phyloP scores from a whole-genome alignment of 2,888 invertebrate genomes.

The Troides aeacus region DNA sequence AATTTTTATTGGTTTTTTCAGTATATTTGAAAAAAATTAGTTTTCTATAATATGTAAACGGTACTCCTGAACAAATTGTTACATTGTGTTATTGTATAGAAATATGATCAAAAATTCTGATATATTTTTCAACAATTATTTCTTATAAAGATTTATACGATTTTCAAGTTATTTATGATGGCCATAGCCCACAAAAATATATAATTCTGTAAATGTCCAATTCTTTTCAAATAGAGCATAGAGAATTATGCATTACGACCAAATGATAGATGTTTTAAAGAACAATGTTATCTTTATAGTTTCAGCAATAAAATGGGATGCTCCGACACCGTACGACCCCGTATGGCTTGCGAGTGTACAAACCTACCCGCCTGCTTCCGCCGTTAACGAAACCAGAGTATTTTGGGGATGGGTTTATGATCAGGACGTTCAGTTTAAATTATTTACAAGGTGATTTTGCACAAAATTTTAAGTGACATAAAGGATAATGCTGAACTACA shows the following conservation, averaged over 20 bases:
- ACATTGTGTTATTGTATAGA: too few species aligned
- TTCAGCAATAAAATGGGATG: constrained; percentile 64
- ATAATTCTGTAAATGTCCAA: too few species aligned
- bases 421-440: constrained; percentile 68
- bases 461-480: background rate
- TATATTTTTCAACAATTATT: too few species aligned
- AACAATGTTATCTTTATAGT: constrained; percentile 30
- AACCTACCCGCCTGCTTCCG: constrained; percentile 48
- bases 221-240: background rate
- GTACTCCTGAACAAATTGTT: too few species aligned
- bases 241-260: background rate
- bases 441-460: constrained; percentile 64
- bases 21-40: too few species aligned
- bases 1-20: too few species aligned
- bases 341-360: constrained; percentile 76
- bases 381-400: constrained; percentile 62
- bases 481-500: background rate
- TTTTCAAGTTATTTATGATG: too few species aligned
- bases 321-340: constrained; percentile 71
- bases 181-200: too few species aligned
- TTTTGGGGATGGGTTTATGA: constrained; percentile 65
- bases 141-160: too few species aligned
- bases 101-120: too few species aligned
- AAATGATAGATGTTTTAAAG: background rate
- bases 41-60: too few species aligned